Evolutionary conservation across 2,888 invertebrate genomes (phyloP), one percentile per base, ranked within the genome.

Genomic region (Eretmocerus hayati): DNA sequence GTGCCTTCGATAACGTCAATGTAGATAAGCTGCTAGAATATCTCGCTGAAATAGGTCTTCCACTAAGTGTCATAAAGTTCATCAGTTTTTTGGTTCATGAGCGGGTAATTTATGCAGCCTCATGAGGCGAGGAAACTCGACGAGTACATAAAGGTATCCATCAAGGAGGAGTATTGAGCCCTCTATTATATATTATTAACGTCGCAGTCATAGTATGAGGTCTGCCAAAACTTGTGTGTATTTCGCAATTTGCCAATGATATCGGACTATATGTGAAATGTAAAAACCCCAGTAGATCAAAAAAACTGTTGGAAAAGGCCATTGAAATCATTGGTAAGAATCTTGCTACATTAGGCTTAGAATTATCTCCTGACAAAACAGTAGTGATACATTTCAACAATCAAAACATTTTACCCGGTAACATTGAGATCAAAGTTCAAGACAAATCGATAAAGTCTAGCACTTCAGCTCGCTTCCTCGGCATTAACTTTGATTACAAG

Each of bases 161-260:
- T 23, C 36, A 44, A 36, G 44, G 36, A 2, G 22, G 44, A 15
- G 22, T 35, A 36, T 11, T 32, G 13, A 35, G 35, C 20, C 26
- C 41, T 2, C 15, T 42, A 13, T 13, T 44, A 13, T 36, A 36
- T 37, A 26, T 45, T 23, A 13, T 5, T 13, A 37, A 42, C 9
- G 45, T 55, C 9, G 23, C 33, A 1, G 15, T 33, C 1, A n/a
- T n/a, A n/a, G n/a, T n/a, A n/a, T n/a, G 35, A 43, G 16, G 9
- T 53, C 15, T 32, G 26, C 50, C 5, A 38, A 22, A 23, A 26
- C n/a, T n/a, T n/a, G n/a, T n/a, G n/a, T n/a, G n/a, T n/a, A n/a
- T 45, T 19, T 37, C 38, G 4, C 31, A 41, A 32, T 46, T 50
- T 22, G 45, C 50, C 9, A 46, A 50, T 36, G 41, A 49, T 20